Base-by-base conservation (phyloP, 2,888 invertebrate genomes). In the Tachystola acroxantha region DNA sequence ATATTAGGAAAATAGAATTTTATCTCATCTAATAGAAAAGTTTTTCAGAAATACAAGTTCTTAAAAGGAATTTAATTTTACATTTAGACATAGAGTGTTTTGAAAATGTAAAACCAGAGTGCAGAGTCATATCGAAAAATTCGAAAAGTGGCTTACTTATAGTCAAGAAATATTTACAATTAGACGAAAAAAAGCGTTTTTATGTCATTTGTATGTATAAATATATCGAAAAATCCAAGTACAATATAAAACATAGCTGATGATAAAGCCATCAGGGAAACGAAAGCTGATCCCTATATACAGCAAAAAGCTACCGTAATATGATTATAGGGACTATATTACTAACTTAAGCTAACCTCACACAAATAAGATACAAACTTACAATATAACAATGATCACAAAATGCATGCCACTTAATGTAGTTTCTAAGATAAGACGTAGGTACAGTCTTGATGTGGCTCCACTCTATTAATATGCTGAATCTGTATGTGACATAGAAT, bases 1-100 rank as follows among this genome's bases (percentile, higher is more conserved):
- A 77, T 57, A 77, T 81, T 82, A 82, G 80, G 81, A 82, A 82
- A 84, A 84, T 85, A 84, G 73, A 67, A 68, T 71, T 69, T 66
- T 70, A 64, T 66, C 59, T 76, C 55, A 58, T 64, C 72, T 75
- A 80, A 54, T 67, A 69, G 69, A 74, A 72, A 76, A 75, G 48
- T 50, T n/a, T 69, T 59, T 80, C 71, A 70, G 75, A 79, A 59
- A 63, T 69, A 13, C 24, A 58, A 53, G 53, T 58, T 56, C 46
- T 57, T 59, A 59, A 57, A 62, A 63, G 57, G 45, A 57, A 52
- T 53, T 43, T 44, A 47, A 54, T 27, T 36, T 42, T 43, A 40
- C 37, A 39, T 40, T n/a, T 42, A 37, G 40, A 48, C 34, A 38
- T 40, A 46, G 36, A 47, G n/a, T n/a, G n/a, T 45, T 49, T 44